A percentile compares a stretch with the other conserved stretches of the same genome.
Evolutionary conservation across 2,888 invertebrate genomes (phyloP).

Genomic region (Athrips mouffetella): DNA sequence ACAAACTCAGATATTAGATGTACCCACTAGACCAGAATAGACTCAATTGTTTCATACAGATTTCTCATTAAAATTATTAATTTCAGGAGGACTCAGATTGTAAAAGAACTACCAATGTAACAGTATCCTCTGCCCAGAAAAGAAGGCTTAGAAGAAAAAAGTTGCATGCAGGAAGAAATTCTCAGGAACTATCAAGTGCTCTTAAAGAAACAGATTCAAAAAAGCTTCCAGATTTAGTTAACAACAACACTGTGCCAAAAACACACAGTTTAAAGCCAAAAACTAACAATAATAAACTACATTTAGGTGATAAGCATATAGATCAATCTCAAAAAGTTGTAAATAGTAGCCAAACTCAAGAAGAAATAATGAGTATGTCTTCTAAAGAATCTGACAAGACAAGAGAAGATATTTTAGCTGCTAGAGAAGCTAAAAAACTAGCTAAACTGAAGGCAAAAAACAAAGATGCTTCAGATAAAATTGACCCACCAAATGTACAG

Average conservation of each 20-base stretch:
- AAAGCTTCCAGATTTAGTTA: neutral
- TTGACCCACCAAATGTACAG: constrained; percentile 10
- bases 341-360: neutral
- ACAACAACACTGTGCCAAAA: neutral
- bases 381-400: constrained; percentile 43
- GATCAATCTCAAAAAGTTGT: neutral
- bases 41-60: neutral
- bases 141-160: constrained; percentile 50
- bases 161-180: constrained; percentile 32
- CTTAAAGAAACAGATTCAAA: constrained; percentile 10
- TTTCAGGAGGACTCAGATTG: neutral
- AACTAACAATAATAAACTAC: neutral
- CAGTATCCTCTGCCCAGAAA: constrained; percentile 37
- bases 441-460: constrained; percentile 55
- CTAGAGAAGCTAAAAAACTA: constrained; percentile 65
- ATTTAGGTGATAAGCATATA: neutral
- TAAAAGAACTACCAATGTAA: constrained; percentile 6
- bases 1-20: too few species aligned
- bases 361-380: constrained; percentile 40
- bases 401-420: constrained; percentile 56
- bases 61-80: neutral
- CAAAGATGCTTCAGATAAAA: constrained; percentile 30
- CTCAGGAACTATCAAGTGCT: neutral
- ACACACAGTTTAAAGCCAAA: too few species aligned
- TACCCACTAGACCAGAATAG: neutral